Percentiles rank a stretch among this genome's conserved stretches.
Evolutionary conservation across 2,113 vertebrate species (phyloP).

Genomic region (Lonchura striata): DNA sequence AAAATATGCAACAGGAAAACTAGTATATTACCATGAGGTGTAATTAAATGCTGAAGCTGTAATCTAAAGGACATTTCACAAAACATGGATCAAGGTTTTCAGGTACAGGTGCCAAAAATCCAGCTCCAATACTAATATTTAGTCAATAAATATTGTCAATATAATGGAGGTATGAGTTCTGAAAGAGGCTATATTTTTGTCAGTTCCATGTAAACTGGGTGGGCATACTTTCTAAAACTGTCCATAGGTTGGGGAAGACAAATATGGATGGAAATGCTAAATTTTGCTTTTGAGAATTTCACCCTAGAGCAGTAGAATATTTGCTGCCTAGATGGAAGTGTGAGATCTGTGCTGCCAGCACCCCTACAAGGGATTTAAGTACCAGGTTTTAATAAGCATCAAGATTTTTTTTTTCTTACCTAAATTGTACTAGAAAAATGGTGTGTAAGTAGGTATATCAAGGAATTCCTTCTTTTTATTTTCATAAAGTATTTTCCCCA

Average conservation of each 20-base stretch:
- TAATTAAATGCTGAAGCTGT: background rate
- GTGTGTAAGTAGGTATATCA: background rate
- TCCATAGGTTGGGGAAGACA: background rate
- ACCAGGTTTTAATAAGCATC: background rate
- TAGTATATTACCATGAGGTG: background rate
- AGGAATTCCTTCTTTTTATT: background rate
- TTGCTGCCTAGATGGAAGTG: background rate
- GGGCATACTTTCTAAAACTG: background rate
- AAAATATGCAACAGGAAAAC: background rate
- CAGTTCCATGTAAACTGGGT: background rate
- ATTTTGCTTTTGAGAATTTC: background rate
- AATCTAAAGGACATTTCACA: background rate
- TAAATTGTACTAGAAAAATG: background rate
- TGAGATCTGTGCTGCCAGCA: background rate
- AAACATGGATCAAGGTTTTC: background rate
- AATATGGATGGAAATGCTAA: background rate
- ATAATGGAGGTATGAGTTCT: background rate
- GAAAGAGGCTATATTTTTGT: background rate
- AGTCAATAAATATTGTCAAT: background rate
- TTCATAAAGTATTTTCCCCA: background rate
- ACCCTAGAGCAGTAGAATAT: background rate
- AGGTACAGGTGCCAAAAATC: background rate
- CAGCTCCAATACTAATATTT: rapidly evolving
- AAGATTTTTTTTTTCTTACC: background rate
- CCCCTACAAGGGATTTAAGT: background rate